phyloP scores from a whole-genome alignment of 2,113 vertebrate genomes.

The Irena cyanogastra region DNA sequence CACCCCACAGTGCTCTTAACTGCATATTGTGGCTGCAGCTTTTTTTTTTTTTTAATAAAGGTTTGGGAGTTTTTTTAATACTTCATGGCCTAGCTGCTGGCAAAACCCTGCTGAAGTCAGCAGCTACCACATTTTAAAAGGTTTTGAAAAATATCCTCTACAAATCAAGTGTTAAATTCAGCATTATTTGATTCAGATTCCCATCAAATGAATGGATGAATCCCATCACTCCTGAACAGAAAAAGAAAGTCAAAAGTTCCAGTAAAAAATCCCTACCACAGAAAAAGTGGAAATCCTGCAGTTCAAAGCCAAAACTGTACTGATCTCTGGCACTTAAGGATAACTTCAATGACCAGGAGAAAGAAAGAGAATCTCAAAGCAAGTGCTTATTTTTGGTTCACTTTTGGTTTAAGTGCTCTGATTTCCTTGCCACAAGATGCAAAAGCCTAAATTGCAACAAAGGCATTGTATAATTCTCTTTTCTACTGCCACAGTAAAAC shows the following conservation, averaged over 20 bases:
- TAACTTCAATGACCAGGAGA: background rate
- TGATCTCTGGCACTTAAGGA: background rate
- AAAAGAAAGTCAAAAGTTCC: background rate
- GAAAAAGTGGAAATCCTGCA: background rate
- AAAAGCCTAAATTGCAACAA: background rate
- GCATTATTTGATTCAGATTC: background rate
- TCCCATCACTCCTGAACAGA: background rate
- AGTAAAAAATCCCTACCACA: background rate
- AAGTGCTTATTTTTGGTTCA: background rate
- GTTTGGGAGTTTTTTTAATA: background rate
- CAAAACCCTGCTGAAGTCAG: background rate
- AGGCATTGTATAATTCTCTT: background rate
- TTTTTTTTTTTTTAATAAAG: background rate
- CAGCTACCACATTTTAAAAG: background rate
- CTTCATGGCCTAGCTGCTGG: background rate
- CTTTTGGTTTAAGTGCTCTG: background rate
- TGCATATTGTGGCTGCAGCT: background rate
- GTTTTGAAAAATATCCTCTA: background rate
- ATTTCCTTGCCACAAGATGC: background rate
- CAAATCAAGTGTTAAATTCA: background rate
- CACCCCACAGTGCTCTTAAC: background rate
- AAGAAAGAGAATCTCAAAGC: background rate
- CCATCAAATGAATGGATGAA: background rate
- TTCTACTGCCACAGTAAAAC: background rate
- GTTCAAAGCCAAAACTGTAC: background rate